Evolutionary conservation across 2,888 invertebrate species (phyloP).

Genomic region (Sinhomidia bicolor): DNA sequence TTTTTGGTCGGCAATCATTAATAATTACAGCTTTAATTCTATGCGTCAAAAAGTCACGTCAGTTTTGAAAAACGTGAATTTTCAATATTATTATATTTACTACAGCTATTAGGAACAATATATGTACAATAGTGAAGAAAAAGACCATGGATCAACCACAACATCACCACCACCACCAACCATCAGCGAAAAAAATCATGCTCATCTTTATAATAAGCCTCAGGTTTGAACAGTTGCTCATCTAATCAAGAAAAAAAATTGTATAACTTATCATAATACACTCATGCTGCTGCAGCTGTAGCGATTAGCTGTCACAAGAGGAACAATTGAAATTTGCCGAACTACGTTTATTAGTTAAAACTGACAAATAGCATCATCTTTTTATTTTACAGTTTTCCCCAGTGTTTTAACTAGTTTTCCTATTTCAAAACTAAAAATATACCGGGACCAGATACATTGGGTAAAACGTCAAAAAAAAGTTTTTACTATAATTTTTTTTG

Average conservation of each 20-base stretch:
- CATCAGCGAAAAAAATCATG: neutral
- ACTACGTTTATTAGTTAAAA: neutral
- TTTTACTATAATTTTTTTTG: neutral
- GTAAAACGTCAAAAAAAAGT: neutral
- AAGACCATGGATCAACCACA: no score
- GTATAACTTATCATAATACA: no score
- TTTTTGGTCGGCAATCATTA: conserved; percentile 42
- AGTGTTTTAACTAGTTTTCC: conserved; percentile 24
- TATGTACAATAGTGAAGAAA: no score
- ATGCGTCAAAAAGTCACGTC: conserved; percentile 62
- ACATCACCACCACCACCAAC: no score
- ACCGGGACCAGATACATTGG: no score
- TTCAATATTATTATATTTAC: conserved; percentile 8
- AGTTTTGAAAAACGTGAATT: conserved; percentile 37
- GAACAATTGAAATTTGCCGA: conserved; percentile 1
- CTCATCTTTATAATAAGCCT: conserved; percentile 13
- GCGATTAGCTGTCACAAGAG: no score
- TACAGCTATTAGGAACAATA: conserved; percentile 7
- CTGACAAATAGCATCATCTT: neutral
- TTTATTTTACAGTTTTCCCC: neutral
- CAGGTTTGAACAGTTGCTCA: conserved; percentile 18
- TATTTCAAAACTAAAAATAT: neutral
- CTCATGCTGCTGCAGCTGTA: no score
- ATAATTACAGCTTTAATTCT: conserved; percentile 55
- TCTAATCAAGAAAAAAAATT: conserved; percentile 1